Evolutionary conservation across 2,113 vertebrate species (phyloP).

Genomic region (Antennarius striatus): DNA sequence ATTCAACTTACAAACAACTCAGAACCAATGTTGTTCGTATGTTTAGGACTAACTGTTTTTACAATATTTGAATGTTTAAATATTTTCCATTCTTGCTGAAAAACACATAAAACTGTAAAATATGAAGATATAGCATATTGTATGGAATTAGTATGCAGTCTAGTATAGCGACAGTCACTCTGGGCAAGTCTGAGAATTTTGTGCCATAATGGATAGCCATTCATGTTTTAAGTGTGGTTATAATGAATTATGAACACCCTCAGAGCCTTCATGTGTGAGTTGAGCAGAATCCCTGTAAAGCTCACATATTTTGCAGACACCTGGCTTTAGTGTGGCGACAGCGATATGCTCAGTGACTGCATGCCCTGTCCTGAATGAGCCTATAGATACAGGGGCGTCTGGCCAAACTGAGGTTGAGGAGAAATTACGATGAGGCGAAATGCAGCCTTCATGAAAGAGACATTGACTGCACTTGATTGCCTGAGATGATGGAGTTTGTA

Average conservation of each 20-base stretch:
- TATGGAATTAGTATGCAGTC: neutral
- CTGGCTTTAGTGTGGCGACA: constrained; percentile 30
- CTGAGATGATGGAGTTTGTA: constrained; percentile 56
- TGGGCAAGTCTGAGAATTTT: neutral
- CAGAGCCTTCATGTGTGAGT: neutral
- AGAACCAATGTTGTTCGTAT: no score
- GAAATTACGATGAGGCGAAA: constrained; percentile 58
- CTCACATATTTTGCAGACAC: constrained; percentile 19
- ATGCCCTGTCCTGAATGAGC: constrained; percentile 57
- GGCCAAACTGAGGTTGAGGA: constrained; percentile 41
- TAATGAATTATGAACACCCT: neutral
- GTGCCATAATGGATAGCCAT: no score
- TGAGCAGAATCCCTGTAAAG: constrained; percentile 18
- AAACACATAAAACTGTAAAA: neutral
- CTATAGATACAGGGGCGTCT: constrained; percentile 59
- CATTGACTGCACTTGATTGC: constrained; percentile 63
- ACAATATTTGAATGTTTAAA: neutral
- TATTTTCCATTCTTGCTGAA: no score
- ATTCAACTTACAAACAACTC: no score
- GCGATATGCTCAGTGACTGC: constrained; percentile 31
- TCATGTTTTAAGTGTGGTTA: neutral
- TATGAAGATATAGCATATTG: no score
- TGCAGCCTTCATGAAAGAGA: constrained; percentile 60
- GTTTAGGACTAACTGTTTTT: no score
- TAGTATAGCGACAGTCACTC: neutral